Evolutionary conservation across 2,113 vertebrate genomes (phyloP), one percentile per base, ranked within the genome.

Genomic region (Caranx ignobilis): DNA sequence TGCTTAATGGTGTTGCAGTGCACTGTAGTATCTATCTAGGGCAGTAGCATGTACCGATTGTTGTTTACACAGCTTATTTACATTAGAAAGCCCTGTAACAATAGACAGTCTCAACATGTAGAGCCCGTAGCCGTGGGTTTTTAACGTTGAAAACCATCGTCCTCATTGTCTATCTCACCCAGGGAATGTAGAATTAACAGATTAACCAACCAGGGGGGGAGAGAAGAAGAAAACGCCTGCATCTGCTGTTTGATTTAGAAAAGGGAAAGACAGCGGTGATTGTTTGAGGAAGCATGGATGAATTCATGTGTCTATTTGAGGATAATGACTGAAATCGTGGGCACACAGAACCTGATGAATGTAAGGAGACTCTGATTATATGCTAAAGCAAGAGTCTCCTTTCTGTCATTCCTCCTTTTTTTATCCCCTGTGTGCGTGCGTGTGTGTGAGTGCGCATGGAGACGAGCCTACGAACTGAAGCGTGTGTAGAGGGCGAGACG

Each of bases 161-260:
- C 75, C 75, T 81, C 67, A 83, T 93, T 91, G 88, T 92, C 57
- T 78, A 69, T 35, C 71, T 88, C 76, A 83, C 75, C 86, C 83
- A 15, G 90, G 84, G 90, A 94, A 84, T 86, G 86, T 83, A 83
- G 87, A 90, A 92, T 91, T 88, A 92, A 87, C 90, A 90, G 92
- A 94, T 92, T 92, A 91, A 71, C 76, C 78, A 63, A 79, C 56
- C 26, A 54, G 69, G 66, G 75, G 75, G 71, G 47, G 41, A 34
- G 34, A 47, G 56, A 18, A 12, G 48, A 48, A 26, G 41, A 67
- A 82, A 73, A 81, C 3, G 57, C 75, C 68, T 47, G 70, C 77
- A 86, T 87, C 83, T 70, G 77, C 78, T 86, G 85, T 88, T 91
- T 89, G 88, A 88, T 77, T 84, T 81, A 48, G 79, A 87, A 75